These are phyloP conservation scores for Pyxicephalus adspersus DNA, from an alignment of 2,113 vertebrate genomes.

Conservation along the genomic window DNA sequence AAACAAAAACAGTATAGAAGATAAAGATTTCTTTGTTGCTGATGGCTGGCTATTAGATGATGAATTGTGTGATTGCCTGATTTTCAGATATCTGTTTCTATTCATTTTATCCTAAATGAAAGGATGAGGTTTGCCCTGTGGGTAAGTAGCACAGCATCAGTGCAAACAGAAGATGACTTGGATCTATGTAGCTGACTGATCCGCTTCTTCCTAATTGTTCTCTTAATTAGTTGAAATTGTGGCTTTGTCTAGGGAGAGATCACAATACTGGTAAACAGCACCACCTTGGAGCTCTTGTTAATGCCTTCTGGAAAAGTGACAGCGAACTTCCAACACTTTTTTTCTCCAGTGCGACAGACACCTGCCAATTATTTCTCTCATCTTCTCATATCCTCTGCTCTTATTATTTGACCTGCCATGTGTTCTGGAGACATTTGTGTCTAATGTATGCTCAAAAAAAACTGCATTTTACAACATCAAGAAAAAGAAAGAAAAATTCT, in stretches of 20 bases:
- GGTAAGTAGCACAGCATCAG: conserved; percentile 71
- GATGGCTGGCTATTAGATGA: conserved; percentile 73
- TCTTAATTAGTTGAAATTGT: conserved; percentile 96
- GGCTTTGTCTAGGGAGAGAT: conserved; percentile 88
- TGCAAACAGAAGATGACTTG: conserved; percentile 76
- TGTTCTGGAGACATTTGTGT: conserved; percentile 59
- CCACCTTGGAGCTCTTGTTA: conserved; percentile 79
- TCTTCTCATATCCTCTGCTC: conserved; percentile 64
- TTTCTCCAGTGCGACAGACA: conserved; percentile 72
- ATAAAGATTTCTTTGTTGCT: conserved; percentile 76
- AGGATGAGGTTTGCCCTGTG: conserved; percentile 76
- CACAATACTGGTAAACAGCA: conserved; percentile 80
- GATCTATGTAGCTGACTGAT: conserved; percentile 84
- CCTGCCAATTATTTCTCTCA: conserved; percentile 74
- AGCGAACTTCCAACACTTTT: conserved; percentile 72
- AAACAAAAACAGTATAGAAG: too few relatives aligned
- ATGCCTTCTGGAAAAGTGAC: conserved; percentile 80
- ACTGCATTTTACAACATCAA: neutral
- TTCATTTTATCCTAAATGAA: conserved; percentile 84
- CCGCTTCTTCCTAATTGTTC: conserved; percentile 93
- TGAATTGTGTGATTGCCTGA: conserved; percentile 79
- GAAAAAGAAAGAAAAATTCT: neutral
- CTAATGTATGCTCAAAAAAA: too few relatives aligned
- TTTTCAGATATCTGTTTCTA: conserved; percentile 87
- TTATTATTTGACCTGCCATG: conserved; percentile 68